Evolutionary conservation across 92 coral and sea anemone species (phyloP), one percentile per base, ranked within the genome.

Genomic region (Umimayanthus chanpuru): DNA sequence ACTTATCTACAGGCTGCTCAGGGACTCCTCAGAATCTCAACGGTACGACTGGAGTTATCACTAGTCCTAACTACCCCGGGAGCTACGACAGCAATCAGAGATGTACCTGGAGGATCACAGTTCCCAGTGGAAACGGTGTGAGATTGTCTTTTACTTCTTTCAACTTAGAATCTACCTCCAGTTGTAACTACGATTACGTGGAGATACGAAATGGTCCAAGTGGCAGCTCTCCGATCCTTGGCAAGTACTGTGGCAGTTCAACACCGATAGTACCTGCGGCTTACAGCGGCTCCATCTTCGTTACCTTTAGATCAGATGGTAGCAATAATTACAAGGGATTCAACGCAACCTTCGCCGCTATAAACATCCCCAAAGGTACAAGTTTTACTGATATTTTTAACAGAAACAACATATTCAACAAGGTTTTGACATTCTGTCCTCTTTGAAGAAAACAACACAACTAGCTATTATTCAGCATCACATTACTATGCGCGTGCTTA

Each of bases 61-160:
- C 36, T 2, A 32, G 36, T 32, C 36, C 36, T 32, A 32, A 32
- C 36, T 32, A 32, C 36, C 36, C 36, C 36, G 36, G 36, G 2
- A 32, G 36, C 36, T 32, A 32, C 2, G 36, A 32, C 5, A 66
- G 83, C 30, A 89, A 89, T 49, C 88, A 89, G 81, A 77, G 76
- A 14, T 89, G 91, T 77, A 23, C 86, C 28, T 89, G 91, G 91
- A 20, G 80, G 18, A 76, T 84, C 79, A 75, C 88, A 6, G 81
- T 85, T 55, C 73, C 85, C 3, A 44, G 85, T 85, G 88, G 80
- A 38, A 82, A 66, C 50, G 76, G 43, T 64, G 56, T 89, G 73
- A 81, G 66, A 1, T 66, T 89, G 29, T 56, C 76, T 2, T 76
- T 89, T 74, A 88, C 85, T 4, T 84, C 38, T 43, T 85, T 89